These are phyloP conservation scores for Galerucella nymphaeae DNA, from an alignment of 2,888 invertebrate genomes.

Conservation along the genomic window DNA sequence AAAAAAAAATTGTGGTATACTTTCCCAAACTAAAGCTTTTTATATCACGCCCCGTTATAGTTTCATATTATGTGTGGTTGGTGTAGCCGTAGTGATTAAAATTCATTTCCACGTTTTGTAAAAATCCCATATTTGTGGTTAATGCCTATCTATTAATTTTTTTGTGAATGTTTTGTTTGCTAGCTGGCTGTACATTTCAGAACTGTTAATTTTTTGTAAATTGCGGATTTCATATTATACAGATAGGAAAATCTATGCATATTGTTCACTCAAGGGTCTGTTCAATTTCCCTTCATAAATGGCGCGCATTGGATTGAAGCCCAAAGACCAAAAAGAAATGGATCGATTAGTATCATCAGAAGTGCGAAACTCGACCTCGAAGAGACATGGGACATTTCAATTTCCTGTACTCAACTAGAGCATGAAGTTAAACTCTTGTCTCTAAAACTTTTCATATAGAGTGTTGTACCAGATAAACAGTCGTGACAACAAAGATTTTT, in stretches of 20 bases:
- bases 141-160: no score
- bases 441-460: conserved; percentile 50
- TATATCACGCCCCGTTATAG: no score
- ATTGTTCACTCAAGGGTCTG: conserved; percentile 8
- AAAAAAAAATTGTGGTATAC: no score
- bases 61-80: no score
- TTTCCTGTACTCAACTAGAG: conserved; percentile 55
- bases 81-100: no score
- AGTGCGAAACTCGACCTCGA: conserved; percentile 27
- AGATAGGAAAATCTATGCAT: background rate
- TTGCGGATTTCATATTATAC: no score
- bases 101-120: no score
- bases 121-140: no score
- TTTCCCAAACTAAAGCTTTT: no score
- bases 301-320: conserved; percentile 15
- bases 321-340: conserved; percentile 26
- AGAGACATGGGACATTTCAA: conserved; percentile 51
- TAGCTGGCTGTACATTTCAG: no score
- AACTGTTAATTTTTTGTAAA: no score
- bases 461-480: conserved; percentile 2
- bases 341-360: conserved; percentile 38
- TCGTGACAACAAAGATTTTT: background rate
- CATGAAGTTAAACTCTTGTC: conserved; percentile 51
- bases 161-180: no score
- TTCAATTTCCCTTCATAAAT: conserved; percentile 34